These are phyloP conservation scores for Hypsopygia costalis DNA, from an alignment of 2,888 invertebrate species.

Conservation along the genomic window DNA sequence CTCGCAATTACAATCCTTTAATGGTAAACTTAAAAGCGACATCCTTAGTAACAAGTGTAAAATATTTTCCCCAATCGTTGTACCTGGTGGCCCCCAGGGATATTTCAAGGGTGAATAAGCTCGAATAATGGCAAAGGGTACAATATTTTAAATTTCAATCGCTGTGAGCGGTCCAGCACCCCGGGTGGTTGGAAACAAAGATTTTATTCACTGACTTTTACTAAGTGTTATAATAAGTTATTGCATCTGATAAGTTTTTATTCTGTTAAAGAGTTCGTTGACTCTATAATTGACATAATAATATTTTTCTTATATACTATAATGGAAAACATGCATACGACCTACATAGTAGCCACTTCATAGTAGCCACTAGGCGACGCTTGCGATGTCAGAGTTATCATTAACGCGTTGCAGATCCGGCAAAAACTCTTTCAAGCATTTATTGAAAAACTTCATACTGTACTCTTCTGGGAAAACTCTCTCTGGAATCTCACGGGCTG, in stretches of 20 bases:
- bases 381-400: no score
- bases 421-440: no score
- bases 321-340: no score
- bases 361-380: no score
- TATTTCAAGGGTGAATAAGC: slow-evolving; percentile 82
- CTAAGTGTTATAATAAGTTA: slow-evolving; percentile 69
- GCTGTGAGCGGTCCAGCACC: slow-evolving; percentile 74
- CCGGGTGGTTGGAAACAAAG: slow-evolving; percentile 69
- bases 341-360: no score
- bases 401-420: no score
- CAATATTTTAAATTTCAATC: slow-evolving; percentile 82
- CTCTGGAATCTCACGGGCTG: no score
- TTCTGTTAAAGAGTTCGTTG: no score
- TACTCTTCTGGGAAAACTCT: no score
- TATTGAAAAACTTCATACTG: no score
- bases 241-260: slow-evolving; percentile 40
- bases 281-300: no score
- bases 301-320: no score
- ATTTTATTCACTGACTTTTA: slow-evolving; percentile 69
- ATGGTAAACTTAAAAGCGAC: slow-evolving; percentile 67
- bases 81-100: slow-evolving; percentile 79
- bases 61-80: slow-evolving; percentile 79
- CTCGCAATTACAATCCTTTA: slow-evolving; percentile 33
- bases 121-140: slow-evolving; percentile 81
- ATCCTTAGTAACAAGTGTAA: slow-evolving; percentile 80